phyloP scores from a whole-genome alignment of 2,888 invertebrate genomes.

The Sinhomidia bicolor region DNA sequence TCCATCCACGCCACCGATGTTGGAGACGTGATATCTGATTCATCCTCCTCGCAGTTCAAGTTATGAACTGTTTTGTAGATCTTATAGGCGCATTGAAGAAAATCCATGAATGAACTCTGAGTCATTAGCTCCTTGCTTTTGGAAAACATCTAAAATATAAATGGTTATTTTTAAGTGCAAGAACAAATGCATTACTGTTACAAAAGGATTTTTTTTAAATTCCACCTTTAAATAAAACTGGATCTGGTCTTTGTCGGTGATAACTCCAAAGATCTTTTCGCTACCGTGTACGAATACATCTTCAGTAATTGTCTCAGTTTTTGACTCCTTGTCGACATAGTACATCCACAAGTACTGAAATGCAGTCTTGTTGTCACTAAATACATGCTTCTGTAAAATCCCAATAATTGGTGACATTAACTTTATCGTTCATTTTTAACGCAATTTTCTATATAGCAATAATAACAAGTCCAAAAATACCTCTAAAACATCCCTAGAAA shows the following conservation, averaged over 20 bases:
- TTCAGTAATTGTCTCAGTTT: conserved; percentile 83
- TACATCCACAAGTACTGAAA: conserved; percentile 76
- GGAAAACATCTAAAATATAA: conserved; percentile 79
- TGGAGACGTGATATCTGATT: conserved; percentile 25
- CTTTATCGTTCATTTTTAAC: too few species aligned
- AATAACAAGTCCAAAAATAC: too few species aligned
- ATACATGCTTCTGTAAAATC: conserved; percentile 86
- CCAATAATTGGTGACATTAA: too few species aligned
- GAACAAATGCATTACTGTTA: too few species aligned
- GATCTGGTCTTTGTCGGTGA: conserved; percentile 81
- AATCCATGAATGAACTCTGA: conserved; percentile 77
- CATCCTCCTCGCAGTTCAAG: conserved; percentile 15
- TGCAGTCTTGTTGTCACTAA: conserved; percentile 81
- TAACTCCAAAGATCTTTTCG: conserved; percentile 85
- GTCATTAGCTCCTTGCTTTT: conserved; percentile 77
- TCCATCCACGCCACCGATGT: conserved; percentile 80
- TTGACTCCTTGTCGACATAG: conserved; percentile 80
- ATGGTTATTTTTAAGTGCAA: too few species aligned
- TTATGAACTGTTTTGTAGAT: conserved; percentile 69
- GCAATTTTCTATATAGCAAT: too few species aligned
- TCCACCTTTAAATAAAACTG: conserved; percentile 81
- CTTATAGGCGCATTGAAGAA: conserved; percentile 78
- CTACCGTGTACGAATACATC: conserved; percentile 88
- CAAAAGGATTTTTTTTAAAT: conserved; percentile 16
- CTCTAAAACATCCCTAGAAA: conserved; percentile 58